Evolutionary conservation across 2,888 invertebrate genomes (phyloP), one percentile per base, ranked within the genome.

Genomic region (Apamea sordens): DNA sequence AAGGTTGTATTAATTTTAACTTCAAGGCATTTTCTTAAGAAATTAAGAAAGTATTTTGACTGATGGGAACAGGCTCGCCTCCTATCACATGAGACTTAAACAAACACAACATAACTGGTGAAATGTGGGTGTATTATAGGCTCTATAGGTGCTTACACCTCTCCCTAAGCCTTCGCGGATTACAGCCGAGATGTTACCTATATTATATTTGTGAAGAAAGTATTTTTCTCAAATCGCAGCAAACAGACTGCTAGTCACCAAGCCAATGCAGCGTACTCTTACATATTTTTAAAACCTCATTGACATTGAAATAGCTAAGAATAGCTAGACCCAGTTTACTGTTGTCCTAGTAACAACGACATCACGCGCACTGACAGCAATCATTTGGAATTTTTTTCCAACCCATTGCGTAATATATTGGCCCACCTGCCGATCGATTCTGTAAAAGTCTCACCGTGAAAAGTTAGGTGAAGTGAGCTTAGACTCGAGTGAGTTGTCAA

Each of bases 291-390:
- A 68, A 53, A 83, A 44, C 32, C 56, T 44, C 73, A 68, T 73
- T 84, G 85, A 80, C 85, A 85, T 87, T 87, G 84, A 87, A 74
- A 56, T 44, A 18, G n/a, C 80, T 84, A 84, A 79, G 44, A 85
- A 86, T 86, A 83, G 69, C 83, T 47, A 53, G 72, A 63, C 68
- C 50, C 44, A 76, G 50, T 86, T 73, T 69, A 50, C 32, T 70
- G 73, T 76, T 63, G 53, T 61, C 74, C 5, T 78, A 86, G 74
- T 44, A 78, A 83, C 73, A 44, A 74, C 28, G 36, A 18, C 53
- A 44, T 67, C 50, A 44, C 13, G 32, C 41, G 59, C 50, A 28
- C 44, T 53, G n/a, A 67, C 4, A 80, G n/a, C 18, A 53, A 53
- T 28, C 13, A 65, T 69, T 56, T 41, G 7, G 18, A 13, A 7